A percentile compares a stretch with the other conserved stretches of the same genome.
These are phyloP conservation scores for Phylloscopus whistleri DNA, from an alignment of 2,113 vertebrate species.

Conservation along the genomic window DNA sequence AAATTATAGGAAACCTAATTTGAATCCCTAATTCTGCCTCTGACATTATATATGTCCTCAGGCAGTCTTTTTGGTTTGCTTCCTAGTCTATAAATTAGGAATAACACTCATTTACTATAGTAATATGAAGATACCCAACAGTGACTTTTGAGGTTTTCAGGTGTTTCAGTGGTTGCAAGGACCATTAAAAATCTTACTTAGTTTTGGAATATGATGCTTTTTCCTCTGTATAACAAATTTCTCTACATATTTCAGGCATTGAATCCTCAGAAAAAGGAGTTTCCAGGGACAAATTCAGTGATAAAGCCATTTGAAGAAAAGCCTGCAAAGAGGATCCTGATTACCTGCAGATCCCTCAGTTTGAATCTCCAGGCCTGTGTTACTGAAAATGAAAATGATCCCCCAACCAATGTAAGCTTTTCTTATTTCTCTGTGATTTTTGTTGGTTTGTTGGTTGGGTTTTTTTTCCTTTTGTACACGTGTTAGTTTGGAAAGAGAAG, in stretches of 20 bases:
- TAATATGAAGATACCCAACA: background rate
- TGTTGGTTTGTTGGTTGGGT: background rate
- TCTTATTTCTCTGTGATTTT: background rate
- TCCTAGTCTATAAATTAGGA: background rate
- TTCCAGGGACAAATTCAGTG: constrained; percentile 65
- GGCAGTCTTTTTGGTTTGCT: background rate
- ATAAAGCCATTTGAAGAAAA: constrained; percentile 91
- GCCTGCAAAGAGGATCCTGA: constrained; percentile 86
- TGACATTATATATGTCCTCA: background rate
- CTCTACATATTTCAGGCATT: constrained; percentile 72
- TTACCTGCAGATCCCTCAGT: constrained; percentile 85
- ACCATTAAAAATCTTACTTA: background rate
- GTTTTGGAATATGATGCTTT: background rate
- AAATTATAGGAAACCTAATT: background rate
- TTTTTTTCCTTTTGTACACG: background rate
- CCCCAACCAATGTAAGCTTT: constrained; percentile 86
- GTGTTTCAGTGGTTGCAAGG: background rate
- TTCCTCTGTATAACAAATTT: background rate
- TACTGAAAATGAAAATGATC: constrained; percentile 87
- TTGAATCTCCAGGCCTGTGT: constrained; percentile 92
- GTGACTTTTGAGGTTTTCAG: background rate
- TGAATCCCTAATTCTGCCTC: background rate
- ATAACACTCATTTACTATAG: background rate
- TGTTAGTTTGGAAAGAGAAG: background rate
- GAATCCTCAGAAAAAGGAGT: constrained; percentile 82